Conservation (phyloP, 2,113 vertebrate species). For the Neodontobutis hainanensis region DNA sequence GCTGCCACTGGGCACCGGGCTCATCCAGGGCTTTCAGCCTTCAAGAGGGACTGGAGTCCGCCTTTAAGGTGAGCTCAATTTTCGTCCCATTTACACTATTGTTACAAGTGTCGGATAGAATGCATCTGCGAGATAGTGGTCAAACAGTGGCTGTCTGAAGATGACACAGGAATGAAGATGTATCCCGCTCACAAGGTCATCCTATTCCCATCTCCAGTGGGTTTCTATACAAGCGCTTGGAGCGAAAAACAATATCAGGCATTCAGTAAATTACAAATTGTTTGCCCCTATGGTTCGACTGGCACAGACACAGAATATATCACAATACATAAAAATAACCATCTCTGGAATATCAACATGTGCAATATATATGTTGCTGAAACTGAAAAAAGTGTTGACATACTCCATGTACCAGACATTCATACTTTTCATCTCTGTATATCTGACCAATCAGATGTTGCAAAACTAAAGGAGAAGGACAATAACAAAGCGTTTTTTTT, state of each 20-base stretch:
- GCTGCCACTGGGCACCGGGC: slow-evolving; percentile 76
- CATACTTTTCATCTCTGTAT: no score
- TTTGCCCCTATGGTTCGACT: slow-evolving; percentile 21
- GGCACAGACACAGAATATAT: slow-evolving; percentile 28
- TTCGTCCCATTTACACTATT: slow-evolving; percentile 80
- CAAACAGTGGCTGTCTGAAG: slow-evolving; percentile 73
- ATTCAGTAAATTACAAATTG: slow-evolving; percentile 35
- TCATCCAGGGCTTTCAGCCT: slow-evolving; percentile 81
- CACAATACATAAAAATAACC: background rate
- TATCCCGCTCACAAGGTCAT: slow-evolving; percentile 75
- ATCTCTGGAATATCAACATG: no score
- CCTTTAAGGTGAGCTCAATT: slow-evolving; percentile 83
- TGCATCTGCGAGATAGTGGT: slow-evolving; percentile 69
- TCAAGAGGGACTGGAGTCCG: slow-evolving; percentile 77
- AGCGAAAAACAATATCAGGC: slow-evolving; percentile 53
- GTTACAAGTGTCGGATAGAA: slow-evolving; percentile 77
- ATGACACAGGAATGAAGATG: slow-evolving; percentile 68
- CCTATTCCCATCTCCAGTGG: slow-evolving; percentile 49
- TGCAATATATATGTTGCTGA: no score
- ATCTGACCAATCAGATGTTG: no score
- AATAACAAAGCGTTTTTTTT: no score
- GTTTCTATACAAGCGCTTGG: slow-evolving; percentile 37
- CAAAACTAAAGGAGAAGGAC: no score
- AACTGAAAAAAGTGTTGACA: no score
- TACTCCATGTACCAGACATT: no score